Base-by-base conservation (phyloP, 2,888 invertebrate genomes). In the Ctena decussata region DNA sequence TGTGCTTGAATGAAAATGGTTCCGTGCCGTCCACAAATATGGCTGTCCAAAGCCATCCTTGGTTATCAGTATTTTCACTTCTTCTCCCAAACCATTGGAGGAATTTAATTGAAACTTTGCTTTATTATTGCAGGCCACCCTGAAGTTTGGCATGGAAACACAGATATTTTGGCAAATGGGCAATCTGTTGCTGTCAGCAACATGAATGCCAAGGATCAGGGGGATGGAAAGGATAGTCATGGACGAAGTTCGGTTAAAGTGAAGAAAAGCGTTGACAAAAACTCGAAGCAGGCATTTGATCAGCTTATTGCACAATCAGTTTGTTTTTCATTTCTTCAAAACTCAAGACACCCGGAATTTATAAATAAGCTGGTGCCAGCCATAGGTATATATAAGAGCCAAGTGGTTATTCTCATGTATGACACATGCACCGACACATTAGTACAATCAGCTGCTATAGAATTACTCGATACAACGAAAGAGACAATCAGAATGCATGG, bases 41-140 rank as follows among this genome's bases (percentile, higher is more conserved):
- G n/a, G n/a, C n/a, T n/a, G n/a, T n/a, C n/a, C n/a, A n/a, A n/a
- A n/a, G n/a, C n/a, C n/a, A n/a, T n/a, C n/a, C n/a, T n/a, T n/a
- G n/a, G n/a, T n/a, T n/a, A n/a, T n/a, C n/a, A n/a, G n/a, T n/a
- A n/a, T n/a, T n/a, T n/a, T n/a, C n/a, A n/a, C n/a, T n/a, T n/a
- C n/a, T n/a, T n/a, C n/a, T n/a, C n/a, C n/a, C n/a, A n/a, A n/a
- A n/a, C n/a, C n/a, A n/a, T n/a, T n/a, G n/a, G n/a, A n/a, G n/a
- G n/a, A n/a, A n/a, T n/a, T n/a, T n/a, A n/a, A n/a, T n/a, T n/a
- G n/a, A n/a, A n/a, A n/a, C n/a, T n/a, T n/a, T 41, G 72, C 94
- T 94, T 73, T 94, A 77, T 81, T 69, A 53, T 53, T 53, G 53
- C 60, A 60, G 60, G 60, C 1, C 6, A 60, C 30, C 1, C 11